Evolutionary conservation across 2,797 vertebrate genomes (phyloP).

Genomic region (Tangara arthus): DNA sequence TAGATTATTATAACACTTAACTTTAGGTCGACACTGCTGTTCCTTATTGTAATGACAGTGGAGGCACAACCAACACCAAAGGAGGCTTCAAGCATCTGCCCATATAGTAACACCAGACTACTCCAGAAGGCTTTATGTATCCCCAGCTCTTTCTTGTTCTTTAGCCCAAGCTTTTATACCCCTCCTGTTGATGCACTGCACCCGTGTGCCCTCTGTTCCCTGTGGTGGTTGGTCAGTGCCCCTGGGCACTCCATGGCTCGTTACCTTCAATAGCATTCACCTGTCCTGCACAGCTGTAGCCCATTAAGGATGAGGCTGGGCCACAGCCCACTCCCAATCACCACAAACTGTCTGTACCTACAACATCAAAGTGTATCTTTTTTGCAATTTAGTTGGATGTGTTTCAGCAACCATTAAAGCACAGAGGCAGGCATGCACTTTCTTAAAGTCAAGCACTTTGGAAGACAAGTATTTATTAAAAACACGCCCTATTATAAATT

Average conservation of each 20-base stretch:
- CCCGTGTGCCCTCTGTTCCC: not conserved
- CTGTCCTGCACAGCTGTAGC: not conserved
- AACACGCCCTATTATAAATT: not conserved
- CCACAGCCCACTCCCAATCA: not conserved
- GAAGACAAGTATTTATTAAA: not conserved
- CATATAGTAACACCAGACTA: not conserved
- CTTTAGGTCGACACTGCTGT: not conserved
- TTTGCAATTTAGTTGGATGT: not conserved
- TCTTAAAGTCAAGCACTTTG: not conserved
- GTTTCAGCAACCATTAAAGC: not conserved
- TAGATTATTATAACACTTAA: not conserved
- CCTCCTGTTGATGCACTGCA: not conserved
- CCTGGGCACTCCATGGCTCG: not conserved
- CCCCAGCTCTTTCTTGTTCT: not conserved
- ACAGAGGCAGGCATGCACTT: not conserved
- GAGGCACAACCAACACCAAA: not conserved
- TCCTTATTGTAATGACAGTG: not conserved
- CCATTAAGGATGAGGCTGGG: not conserved
- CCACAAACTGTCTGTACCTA: too few relatives aligned
- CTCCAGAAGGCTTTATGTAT: not conserved
- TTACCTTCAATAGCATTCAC: not conserved
- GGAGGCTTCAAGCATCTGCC: not conserved
- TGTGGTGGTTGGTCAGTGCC: not conserved
- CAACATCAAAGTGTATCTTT: not conserved
- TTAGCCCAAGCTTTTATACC: not conserved